Evolutionary conservation across 1,140 invertebrate genomes (phyloP), one percentile per base, ranked within the genome.

Genomic region (Drosophila carrolli): DNA sequence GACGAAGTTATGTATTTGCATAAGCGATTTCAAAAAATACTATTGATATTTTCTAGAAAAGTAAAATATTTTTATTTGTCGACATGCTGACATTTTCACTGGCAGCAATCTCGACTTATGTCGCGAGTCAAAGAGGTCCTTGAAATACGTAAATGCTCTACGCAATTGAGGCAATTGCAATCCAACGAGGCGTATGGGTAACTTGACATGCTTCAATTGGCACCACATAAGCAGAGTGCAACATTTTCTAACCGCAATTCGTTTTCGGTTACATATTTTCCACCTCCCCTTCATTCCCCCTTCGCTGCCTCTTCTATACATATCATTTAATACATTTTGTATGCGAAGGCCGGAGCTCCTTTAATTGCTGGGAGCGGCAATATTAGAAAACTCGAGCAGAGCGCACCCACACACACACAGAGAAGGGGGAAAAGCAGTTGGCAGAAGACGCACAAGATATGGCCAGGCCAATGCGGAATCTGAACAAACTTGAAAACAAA

Each of bases 201-300:
- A 80, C 72, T 80, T 85, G 72, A 76, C 81, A 72, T 80, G 81
- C 72, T 76, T 85, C 61, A 80, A 63, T 83, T 80, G 58, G 27
- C 48, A 51, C 59, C 23, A 54, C 74, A 38, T 63, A 56, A 62
- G 43, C 67, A 59, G 55, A 51, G 50, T 35, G 43, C 44, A 54
- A 46, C 54, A 72, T 56, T 53, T 38, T 32, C 11, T 11, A n/a
- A 29, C 47, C 46, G 35, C 63, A 47, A 65, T 35, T 38, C 23
- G 14, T 27, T 32, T 47, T 47, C 43, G 35, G 62, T 38, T 47
- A 19, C 41, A 16, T 23, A 62, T 23, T 35, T 35, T n/a, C n/a
- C 27, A 4, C 29, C 11, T 14, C 8, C 40, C 11, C n/a, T 46
- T 29, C 13, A n/a, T 4, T 27, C 1, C 27, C 7, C 1, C 19